Conservation (phyloP, 2,888 invertebrate species). For the Lagria hirta region DNA sequence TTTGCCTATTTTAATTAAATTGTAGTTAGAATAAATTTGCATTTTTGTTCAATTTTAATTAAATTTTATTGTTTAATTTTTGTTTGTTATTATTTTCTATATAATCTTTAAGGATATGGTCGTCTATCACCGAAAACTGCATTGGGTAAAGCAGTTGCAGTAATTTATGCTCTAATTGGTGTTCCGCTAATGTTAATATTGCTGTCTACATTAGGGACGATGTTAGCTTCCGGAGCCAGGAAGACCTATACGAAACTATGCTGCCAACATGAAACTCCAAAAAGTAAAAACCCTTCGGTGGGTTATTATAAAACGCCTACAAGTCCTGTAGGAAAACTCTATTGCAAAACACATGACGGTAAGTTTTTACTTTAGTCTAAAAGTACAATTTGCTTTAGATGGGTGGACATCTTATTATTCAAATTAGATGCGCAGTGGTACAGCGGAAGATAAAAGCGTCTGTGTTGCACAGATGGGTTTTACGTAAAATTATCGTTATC, state of each 20-base stretch:
- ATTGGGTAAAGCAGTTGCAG: slow-evolving; percentile 80
- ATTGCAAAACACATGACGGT: slow-evolving; percentile 46
- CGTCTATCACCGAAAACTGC: slow-evolving; percentile 82
- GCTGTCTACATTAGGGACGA: slow-evolving; percentile 79
- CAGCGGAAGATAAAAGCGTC: no score
- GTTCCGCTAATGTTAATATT: slow-evolving; percentile 86
- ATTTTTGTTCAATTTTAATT: slow-evolving; percentile 1
- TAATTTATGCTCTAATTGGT: slow-evolving; percentile 83
- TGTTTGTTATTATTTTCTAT: no score
- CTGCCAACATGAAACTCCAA: slow-evolving; percentile 42
- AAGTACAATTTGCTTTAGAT: no score
- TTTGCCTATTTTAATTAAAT: no score
- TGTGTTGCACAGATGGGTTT: no score
- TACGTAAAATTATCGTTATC: no score
- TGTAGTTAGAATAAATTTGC: no score
- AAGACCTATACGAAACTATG: slow-evolving; percentile 63
- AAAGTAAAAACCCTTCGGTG: slow-evolving; percentile 40
- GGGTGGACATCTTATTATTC: no score
- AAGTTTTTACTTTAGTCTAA: slow-evolving; percentile 24
- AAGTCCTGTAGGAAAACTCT: slow-evolving; percentile 57
- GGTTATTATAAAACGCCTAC: slow-evolving; percentile 61
- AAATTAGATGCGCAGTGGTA: no score
- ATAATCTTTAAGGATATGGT: slow-evolving; percentile 80
- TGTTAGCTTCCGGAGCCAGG: slow-evolving; percentile 75
- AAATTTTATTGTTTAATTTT: no score